These are phyloP conservation scores for Egretta garzetta DNA, from an alignment of 2,113 vertebrate species.

Conservation along the genomic window DNA sequence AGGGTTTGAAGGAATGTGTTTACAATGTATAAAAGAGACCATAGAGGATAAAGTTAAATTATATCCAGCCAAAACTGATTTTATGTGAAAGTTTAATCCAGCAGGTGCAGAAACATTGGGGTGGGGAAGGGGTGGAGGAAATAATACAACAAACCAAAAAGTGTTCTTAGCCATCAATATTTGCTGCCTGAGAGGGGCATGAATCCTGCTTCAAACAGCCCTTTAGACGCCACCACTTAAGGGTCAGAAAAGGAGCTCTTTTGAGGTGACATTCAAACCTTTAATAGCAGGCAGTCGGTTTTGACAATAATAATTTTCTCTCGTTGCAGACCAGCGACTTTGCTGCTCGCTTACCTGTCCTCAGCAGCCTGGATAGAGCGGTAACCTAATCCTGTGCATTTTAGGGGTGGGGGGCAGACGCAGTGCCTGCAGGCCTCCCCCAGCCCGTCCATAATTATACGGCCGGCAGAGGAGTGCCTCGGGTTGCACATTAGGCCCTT, in stretches of 20 bases:
- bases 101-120: slow-evolving; percentile 48
- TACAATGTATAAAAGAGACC: slow-evolving; percentile 39
- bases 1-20: slow-evolving; percentile 61
- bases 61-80: slow-evolving; percentile 40
- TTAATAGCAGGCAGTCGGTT: slow-evolving; percentile 62
- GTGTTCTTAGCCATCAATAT: slow-evolving; percentile 45
- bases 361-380: slow-evolving; percentile 41
- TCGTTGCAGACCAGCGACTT: slow-evolving; percentile 47
- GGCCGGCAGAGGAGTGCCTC: slow-evolving; percentile 74
- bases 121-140: background rate
- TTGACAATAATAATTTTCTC: slow-evolving; percentile 75
- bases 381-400: slow-evolving; percentile 78
- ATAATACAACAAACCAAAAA: slow-evolving; percentile 15
- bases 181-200: background rate
- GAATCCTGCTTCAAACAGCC: slow-evolving; percentile 59
- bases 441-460: slow-evolving; percentile 77
- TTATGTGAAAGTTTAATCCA: slow-evolving; percentile 62
- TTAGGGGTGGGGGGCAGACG: slow-evolving; percentile 35
- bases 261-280: slow-evolving; percentile 82
- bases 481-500: slow-evolving; percentile 78
- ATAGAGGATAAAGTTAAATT: slow-evolving; percentile 65
- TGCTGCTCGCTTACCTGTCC: slow-evolving; percentile 78
- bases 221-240: slow-evolving; percentile 61
- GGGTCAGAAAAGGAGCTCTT: slow-evolving; percentile 69
- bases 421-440: slow-evolving; percentile 60